Percentiles rank a stretch among this genome's conserved stretches.
phyloP scores from a whole-genome alignment of 1,140 invertebrate species.

The Caligus rogercresseyi region DNA sequence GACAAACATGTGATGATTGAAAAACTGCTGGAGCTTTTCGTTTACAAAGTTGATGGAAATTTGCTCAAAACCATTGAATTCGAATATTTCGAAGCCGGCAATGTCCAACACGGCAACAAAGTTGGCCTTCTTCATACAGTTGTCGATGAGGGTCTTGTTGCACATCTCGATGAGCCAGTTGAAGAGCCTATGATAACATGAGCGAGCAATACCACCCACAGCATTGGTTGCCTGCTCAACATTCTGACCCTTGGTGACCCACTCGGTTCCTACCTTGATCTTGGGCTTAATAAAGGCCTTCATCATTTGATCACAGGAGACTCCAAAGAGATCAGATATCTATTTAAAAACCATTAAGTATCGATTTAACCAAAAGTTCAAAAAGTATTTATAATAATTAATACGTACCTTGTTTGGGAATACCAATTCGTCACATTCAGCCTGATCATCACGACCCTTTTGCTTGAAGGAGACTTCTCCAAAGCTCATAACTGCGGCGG shows the following conservation, averaged over 20 bases:
- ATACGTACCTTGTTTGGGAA: slow-evolving; percentile 11
- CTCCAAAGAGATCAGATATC: slow-evolving; percentile 46
- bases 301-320: slow-evolving; percentile 71
- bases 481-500: slow-evolving; percentile 91
- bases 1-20: slow-evolving; percentile 97
- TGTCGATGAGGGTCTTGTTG: slow-evolving; percentile 87
- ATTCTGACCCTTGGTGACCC: slow-evolving; percentile 36
- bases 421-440: slow-evolving; percentile 64
- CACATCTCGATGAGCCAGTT: slow-evolving; percentile 93
- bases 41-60: slow-evolving; percentile 98
- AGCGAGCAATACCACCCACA: slow-evolving; percentile 89
- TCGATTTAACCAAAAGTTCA: background rate
- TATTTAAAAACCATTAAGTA: no score
- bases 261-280: slow-evolving; percentile 39
- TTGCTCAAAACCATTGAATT: slow-evolving; percentile 95
- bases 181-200: slow-evolving; percentile 90
- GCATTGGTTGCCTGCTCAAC: slow-evolving; percentile 40
- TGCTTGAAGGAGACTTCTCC: slow-evolving; percentile 99
- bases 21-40: slow-evolving; percentile 92
- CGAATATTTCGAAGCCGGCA: slow-evolving; percentile 99
- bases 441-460: slow-evolving; percentile 97
- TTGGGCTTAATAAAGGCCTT: slow-evolving; percentile 67
- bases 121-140: slow-evolving; percentile 89
- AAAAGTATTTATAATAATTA: background rate
- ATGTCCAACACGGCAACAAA: slow-evolving; percentile 99